A percentile compares a stretch with the other conserved stretches of the same genome.
Conservation (phyloP, 2,888 invertebrate species). For the Dolichomitus sp. region DNA sequence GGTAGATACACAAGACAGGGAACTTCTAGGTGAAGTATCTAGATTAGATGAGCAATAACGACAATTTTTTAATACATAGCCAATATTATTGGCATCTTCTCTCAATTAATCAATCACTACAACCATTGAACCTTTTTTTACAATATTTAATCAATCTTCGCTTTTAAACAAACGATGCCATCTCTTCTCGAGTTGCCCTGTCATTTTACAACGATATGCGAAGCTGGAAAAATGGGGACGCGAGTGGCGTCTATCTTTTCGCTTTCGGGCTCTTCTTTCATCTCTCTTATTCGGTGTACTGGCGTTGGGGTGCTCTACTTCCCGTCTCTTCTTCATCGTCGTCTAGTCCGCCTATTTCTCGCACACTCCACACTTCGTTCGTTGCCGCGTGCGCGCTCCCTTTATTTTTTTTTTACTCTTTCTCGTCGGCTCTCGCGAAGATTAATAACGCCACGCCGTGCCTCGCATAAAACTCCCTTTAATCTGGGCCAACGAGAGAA, state of each 20-base stretch:
- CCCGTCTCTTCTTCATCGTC: constrained; percentile 43
- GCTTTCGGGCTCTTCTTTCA: constrained; percentile 35
- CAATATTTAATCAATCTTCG: not conserved
- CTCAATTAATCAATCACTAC: not conserved
- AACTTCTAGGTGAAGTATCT: not conserved
- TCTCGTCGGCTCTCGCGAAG: constrained; percentile 75
- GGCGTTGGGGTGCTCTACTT: constrained; percentile 54
- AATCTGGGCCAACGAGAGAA: constrained; percentile 76
- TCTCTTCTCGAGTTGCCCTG: constrained; percentile 17
- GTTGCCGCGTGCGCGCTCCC: constrained; percentile 34
- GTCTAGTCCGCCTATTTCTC: constrained; percentile 52
- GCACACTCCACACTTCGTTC: constrained; percentile 34
- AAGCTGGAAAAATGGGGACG: constrained; percentile 36
- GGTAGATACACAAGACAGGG: not conserved
- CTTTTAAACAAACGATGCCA: not conserved
- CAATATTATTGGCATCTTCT: not conserved
- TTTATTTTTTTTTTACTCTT: constrained; percentile 37
- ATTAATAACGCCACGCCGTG: constrained; percentile 77
- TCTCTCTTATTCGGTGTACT: constrained; percentile 47
- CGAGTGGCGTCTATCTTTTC: constrained; percentile 37
- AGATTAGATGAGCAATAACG: not conserved
- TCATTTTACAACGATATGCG: constrained; percentile 30
- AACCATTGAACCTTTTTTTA: not conserved
- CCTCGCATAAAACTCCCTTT: constrained; percentile 79
- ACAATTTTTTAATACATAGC: not conserved